Evolutionary conservation across 2,797 vertebrate species (phyloP), one percentile per base, ranked within the genome.

Genomic region (Peromyscus eremicus): DNA sequence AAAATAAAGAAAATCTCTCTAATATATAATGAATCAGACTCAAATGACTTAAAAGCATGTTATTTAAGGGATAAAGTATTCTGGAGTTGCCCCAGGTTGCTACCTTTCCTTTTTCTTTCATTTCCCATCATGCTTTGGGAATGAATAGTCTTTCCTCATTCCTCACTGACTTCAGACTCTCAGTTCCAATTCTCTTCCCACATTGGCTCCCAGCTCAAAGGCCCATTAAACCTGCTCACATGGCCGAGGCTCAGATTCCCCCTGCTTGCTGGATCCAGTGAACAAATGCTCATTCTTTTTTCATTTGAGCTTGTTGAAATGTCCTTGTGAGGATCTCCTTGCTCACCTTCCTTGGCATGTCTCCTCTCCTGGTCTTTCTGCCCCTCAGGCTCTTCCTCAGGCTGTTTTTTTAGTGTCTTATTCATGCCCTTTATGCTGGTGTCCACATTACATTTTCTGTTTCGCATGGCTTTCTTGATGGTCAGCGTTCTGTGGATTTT

Each of bases 31-130:
- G 64, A 95, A 66, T 82, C 52, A 27, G 43, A 4, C 4, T 10
- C 94, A 91, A 97, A 55, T 76, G n/a, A 93, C 43, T 86, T 66
- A 77, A 95, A 32, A 43, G 40, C 46, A 68, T 85, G 57, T 34
- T 85, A 32, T 81, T 94, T 91, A 66, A 86, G 82, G 77, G 37
- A 40, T 77, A 57, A 92, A 73, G 55, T 77, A 32, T 88, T 75
- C 79, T 77, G 34, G 75, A 92, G 43, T 91, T 93, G 29, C 29
- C 1, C 88, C 34, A 95, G n/a, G 37, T 80, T 82, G 12, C 57
- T 64, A 32, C 27, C 7, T 76, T 21, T 94, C 2, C 83, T 92
- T 96, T 40, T 34, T 46, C 95, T 81, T 52, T 19, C 7, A 46
- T 93, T 93, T 60, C 32, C 27, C 75, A 1, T 89, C 32, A 80